These are phyloP conservation scores for Syndactyla subalaris DNA, from an alignment of 2,797 vertebrate genomes.

Conservation along the genomic window DNA sequence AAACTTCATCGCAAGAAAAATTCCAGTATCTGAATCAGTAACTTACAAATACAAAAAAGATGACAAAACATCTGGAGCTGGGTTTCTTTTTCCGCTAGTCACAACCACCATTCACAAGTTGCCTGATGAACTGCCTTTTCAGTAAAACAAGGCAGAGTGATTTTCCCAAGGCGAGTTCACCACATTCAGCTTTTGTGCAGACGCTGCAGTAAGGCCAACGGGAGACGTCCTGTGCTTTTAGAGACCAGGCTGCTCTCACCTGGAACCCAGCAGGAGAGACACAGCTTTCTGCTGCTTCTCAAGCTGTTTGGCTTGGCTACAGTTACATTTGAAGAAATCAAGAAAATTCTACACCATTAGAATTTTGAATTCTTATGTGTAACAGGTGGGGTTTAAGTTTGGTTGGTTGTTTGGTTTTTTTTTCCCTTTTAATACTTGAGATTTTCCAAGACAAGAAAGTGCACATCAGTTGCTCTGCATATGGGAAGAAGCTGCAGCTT, in stretches of 20 bases:
- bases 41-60: not conserved
- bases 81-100: not conserved
- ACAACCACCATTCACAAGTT: not conserved
- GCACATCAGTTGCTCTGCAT: not conserved
- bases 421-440: not conserved
- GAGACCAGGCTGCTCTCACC: not conserved
- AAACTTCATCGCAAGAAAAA: not conserved
- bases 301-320: not conserved
- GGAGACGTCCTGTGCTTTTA: not conserved
- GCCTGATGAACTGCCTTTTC: not conserved
- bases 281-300: not conserved
- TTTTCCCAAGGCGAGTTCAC: rapidly evolving
- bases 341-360: not conserved
- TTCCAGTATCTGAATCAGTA: not conserved
- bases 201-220: rapidly evolving
- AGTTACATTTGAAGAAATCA: not conserved
- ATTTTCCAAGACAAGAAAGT: constrained; percentile 51
- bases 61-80: not conserved
- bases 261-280: not conserved
- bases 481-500: not conserved
- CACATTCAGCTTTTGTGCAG: not conserved
- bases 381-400: not conserved
- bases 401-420: not conserved
- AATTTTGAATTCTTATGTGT: not conserved
- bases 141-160: not conserved